Conservation (phyloP, 2,888 invertebrate genomes). For the Trachelus iudaicus region DNA sequence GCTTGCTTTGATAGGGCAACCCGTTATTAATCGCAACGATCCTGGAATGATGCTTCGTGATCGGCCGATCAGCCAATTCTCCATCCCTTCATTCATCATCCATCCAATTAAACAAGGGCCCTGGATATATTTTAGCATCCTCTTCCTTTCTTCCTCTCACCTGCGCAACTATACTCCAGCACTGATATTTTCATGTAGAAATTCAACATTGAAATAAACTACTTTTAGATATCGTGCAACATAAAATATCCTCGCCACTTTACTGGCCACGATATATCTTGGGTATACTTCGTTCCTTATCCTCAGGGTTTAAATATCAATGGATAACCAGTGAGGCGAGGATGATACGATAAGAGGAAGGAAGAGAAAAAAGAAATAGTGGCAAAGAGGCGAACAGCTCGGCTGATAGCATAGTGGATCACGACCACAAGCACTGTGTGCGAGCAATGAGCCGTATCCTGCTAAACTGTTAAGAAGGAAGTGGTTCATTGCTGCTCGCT, state of each 20-base stretch:
- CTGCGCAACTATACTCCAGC: background rate
- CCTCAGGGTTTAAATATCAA: background rate
- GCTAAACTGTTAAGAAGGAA: slow-evolving; percentile 67
- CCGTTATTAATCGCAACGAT: slow-evolving; percentile 7
- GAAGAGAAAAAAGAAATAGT: background rate
- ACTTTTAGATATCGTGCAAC: background rate
- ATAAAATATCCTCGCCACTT: background rate
- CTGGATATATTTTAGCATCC: background rate
- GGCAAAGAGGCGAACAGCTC: slow-evolving; percentile 26
- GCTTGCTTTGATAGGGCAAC: slow-evolving; percentile 6
- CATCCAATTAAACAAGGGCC: slow-evolving; percentile 2
- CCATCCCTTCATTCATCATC: slow-evolving; percentile 10
- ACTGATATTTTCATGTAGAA: background rate
- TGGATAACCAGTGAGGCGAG: background rate
- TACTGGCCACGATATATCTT: background rate
- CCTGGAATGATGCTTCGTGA: slow-evolving; percentile 1
- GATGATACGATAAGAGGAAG: background rate
- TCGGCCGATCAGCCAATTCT: slow-evolving; percentile 4
- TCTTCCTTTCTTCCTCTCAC: background rate
- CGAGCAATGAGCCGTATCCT: slow-evolving; percentile 67
- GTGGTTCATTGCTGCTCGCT: slow-evolving; percentile 64
- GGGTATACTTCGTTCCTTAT: background rate
- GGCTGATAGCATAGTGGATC: slow-evolving; percentile 58
- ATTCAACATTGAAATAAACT: background rate
- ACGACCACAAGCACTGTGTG: slow-evolving; percentile 57